Evolutionary conservation across 2,113 vertebrate genomes (phyloP).

Genomic region (Excalfactoria chinensis): DNA sequence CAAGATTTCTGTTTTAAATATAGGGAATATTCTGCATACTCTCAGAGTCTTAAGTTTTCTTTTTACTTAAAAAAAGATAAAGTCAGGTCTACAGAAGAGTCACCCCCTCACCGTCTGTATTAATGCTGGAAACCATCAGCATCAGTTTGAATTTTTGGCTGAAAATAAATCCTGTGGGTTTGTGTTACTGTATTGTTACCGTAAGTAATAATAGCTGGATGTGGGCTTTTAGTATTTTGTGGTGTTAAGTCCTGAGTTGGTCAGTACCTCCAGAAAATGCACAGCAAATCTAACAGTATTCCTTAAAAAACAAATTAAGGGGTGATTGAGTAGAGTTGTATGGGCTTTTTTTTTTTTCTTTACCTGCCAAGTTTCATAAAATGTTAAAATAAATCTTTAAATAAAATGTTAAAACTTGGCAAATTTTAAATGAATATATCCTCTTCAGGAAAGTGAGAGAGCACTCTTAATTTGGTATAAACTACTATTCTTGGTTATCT

Average conservation of each 20-base stretch:
- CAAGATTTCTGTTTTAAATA: background rate
- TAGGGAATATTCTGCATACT: background rate
- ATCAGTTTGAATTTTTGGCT: background rate
- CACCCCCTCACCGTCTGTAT: background rate
- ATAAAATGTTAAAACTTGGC: background rate
- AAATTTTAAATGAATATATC: background rate
- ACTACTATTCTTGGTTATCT: background rate
- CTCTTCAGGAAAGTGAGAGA: background rate
- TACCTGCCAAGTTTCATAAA: background rate
- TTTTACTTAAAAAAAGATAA: background rate
- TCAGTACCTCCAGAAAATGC: background rate
- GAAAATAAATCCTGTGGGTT: background rate
- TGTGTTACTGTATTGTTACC: background rate
- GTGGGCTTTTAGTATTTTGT: background rate
- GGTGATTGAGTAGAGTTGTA: background rate
- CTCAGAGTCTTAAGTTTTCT: background rate
- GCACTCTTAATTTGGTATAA: background rate
- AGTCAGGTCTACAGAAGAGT: background rate
- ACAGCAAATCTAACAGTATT: background rate
- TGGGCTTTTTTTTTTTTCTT: background rate
- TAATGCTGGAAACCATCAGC: background rate
- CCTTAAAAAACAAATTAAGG: background rate
- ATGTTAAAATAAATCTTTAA: no score
- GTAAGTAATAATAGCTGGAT: background rate
- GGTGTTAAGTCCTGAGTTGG: background rate